A percentile compares a stretch with the other conserved stretches of the same genome.
These are phyloP conservation scores for Gadus macrocephalus DNA, from an alignment of 2,113 vertebrate species.

Conservation along the genomic window DNA sequence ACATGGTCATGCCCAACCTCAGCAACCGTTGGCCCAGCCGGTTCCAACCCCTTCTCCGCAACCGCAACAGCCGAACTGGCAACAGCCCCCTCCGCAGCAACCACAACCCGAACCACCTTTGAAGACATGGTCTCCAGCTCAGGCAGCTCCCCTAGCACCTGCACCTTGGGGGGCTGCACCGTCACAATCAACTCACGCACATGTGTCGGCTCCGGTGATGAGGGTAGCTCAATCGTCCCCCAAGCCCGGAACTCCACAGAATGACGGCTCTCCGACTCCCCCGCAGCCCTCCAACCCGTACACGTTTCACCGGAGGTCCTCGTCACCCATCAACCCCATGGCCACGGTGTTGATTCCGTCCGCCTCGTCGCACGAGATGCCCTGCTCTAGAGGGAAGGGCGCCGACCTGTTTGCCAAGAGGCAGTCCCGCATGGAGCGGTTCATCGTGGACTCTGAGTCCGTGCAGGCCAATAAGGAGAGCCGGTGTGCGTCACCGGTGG, in stretches of 20 bases:
- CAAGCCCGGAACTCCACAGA: constrained; percentile 72
- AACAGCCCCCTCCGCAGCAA: constrained; percentile 45
- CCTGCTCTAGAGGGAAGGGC: constrained; percentile 85
- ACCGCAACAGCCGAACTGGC: constrained; percentile 62
- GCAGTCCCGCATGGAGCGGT: constrained; percentile 97
- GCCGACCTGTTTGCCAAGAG: constrained; percentile 94
- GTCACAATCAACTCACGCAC: constrained; percentile 50
- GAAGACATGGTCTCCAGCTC: constrained; percentile 58
- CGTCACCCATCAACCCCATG: constrained; percentile 69
- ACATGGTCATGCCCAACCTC: constrained; percentile 57
- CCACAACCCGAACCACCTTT: constrained; percentile 42
- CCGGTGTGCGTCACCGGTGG: constrained; percentile 80
- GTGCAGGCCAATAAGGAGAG: constrained; percentile 85
- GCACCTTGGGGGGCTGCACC: constrained; percentile 49
- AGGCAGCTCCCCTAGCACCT: constrained; percentile 47
- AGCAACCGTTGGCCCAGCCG: constrained; percentile 59
- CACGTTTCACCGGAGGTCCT: constrained; percentile 63
- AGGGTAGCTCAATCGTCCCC: constrained; percentile 63
- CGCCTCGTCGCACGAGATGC: constrained; percentile 82
- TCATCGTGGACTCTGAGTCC: constrained; percentile 90
- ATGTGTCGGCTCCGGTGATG: constrained; percentile 40
- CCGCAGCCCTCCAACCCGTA: constrained; percentile 73
- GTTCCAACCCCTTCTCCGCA: constrained; percentile 46
- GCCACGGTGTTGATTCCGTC: constrained; percentile 61
- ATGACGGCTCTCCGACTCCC: constrained; percentile 66